Percentiles rank a stretch among this genome's conserved stretches.
phyloP scores from a whole-genome alignment of 2,113 vertebrate genomes.

The Tiliqua scincoides region DNA sequence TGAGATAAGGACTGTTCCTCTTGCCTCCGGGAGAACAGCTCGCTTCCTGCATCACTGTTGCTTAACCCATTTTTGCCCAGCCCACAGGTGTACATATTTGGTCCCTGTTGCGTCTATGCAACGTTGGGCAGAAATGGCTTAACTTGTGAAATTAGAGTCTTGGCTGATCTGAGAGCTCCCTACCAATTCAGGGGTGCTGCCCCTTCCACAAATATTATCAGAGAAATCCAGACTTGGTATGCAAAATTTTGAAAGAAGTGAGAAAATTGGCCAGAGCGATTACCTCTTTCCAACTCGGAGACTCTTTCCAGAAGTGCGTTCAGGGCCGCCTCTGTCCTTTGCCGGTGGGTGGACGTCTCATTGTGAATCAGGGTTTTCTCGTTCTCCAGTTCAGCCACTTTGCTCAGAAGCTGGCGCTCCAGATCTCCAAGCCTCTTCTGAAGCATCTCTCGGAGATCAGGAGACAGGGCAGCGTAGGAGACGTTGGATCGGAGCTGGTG shows the following conservation, averaged over 20 bases:
- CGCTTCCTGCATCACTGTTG: too few relatives aligned
- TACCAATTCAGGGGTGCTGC: background rate
- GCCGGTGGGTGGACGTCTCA: conserved; percentile 91
- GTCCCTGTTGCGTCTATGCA: too few relatives aligned
- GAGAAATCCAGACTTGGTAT: background rate
- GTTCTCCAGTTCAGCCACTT: conserved; percentile 94
- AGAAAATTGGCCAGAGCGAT: background rate
- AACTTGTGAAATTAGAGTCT: too few relatives aligned
- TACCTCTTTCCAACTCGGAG: conserved; percentile 93
- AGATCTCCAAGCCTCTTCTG: conserved; percentile 88
- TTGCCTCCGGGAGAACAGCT: background rate
- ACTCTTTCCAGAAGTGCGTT: conserved; percentile 92
- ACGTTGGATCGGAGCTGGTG: conserved; percentile 87
- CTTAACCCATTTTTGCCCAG: too few relatives aligned
- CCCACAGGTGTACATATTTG: too few relatives aligned
- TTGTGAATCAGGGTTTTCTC: conserved; percentile 96
- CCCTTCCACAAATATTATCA: background rate
- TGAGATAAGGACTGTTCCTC: background rate
- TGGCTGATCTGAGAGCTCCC: background rate
- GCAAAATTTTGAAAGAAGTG: accelerated
- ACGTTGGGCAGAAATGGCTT: too few relatives aligned
- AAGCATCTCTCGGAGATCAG: conserved; percentile 90
- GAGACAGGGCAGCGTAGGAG: conserved; percentile 77
- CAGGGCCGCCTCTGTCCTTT: conserved; percentile 89
- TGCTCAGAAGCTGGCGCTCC: conserved; percentile 91